Percentiles rank a stretch among this genome's conserved stretches.
phyloP scores from a whole-genome alignment of 2,113 vertebrate genomes.

The Nestor notabilis region DNA sequence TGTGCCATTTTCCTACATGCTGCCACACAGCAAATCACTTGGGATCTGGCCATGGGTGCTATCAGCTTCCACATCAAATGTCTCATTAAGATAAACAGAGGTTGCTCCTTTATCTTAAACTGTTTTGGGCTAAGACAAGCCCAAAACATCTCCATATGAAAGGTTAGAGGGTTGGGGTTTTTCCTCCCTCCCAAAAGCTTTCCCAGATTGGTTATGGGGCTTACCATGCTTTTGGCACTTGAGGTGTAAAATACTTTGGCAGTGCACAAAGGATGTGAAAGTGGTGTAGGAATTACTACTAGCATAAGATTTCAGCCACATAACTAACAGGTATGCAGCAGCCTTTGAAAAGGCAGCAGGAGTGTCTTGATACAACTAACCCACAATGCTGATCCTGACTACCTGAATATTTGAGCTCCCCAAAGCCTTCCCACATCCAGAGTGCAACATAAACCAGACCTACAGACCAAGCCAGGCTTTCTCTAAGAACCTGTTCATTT shows the following conservation, averaged over 20 bases:
- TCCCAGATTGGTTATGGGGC: background rate
- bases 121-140: background rate
- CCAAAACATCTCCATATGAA: background rate
- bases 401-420: background rate
- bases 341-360: background rate
- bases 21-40: background rate
- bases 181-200: background rate
- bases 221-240: background rate
- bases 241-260: background rate
- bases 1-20: background rate
- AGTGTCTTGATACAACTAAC: background rate
- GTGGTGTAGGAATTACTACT: background rate
- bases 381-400: background rate
- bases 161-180: background rate
- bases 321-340: background rate
- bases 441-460: background rate
- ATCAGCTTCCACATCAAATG: background rate
- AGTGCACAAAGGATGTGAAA: background rate
- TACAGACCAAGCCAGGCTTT: background rate
- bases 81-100: background rate
- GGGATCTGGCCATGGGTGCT: background rate
- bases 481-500: background rate
- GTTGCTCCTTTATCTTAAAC: background rate
- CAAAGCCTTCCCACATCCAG: background rate
- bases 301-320: background rate